A percentile compares a stretch with the other conserved stretches of the same genome.
Conservation (phyloP, 2,797 vertebrate genomes). For the Sebastes alutus region DNA sequence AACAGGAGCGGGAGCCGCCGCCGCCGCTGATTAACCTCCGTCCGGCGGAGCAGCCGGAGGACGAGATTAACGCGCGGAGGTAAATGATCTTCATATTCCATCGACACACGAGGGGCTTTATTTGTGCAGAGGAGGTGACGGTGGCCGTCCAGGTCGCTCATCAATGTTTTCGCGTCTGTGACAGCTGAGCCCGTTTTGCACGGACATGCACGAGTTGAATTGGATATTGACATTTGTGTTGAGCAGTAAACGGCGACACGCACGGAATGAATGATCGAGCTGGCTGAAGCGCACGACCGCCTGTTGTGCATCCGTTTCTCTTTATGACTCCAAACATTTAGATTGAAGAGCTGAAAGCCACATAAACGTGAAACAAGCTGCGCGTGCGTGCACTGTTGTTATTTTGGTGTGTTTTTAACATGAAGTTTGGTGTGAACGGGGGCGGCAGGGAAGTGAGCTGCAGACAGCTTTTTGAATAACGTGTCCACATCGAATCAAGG, state of each 20-base stretch:
- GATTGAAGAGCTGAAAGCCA: background rate
- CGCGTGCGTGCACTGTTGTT: background rate
- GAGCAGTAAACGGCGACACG: constrained; percentile 7
- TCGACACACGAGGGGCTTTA: background rate
- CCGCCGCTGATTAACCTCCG: constrained; percentile 27
- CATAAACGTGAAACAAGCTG: background rate
- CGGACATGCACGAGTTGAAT: constrained; percentile 17
- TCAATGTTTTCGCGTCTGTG: background rate
- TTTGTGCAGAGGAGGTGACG: constrained; percentile 37
- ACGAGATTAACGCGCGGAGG: constrained; percentile 19
- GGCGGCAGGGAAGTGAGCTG: constrained; percentile 14
- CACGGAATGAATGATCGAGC: constrained; percentile 33
- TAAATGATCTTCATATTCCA: constrained; percentile 23
- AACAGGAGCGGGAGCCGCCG: constrained; percentile 4
- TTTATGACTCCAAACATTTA: background rate
- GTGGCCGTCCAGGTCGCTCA: constrained; percentile 24
- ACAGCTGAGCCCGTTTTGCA: constrained; percentile 11
- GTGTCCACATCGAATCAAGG: constrained; percentile 51
- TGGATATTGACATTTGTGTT: background rate
- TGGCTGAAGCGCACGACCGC: constrained; percentile 35
- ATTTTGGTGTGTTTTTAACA: background rate
- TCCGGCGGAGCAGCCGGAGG: background rate
- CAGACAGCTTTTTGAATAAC: constrained; percentile 31
- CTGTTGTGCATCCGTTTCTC: constrained; percentile 49
- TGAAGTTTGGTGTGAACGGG: constrained; percentile 21